Conservation (phyloP, 2,113 vertebrate genomes). For the Phodopus roborovskii region DNA sequence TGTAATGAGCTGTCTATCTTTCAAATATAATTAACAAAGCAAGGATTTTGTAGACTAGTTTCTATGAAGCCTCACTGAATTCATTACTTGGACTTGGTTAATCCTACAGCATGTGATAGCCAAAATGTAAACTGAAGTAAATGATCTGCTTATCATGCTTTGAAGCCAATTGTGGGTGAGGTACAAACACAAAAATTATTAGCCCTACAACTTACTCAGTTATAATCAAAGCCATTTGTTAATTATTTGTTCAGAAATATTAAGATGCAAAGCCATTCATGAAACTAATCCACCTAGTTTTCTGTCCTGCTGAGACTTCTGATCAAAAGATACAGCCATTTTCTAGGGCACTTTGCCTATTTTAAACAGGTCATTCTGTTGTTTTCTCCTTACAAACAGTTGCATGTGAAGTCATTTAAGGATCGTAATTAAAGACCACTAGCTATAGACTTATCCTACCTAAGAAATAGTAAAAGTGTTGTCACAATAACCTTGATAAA, state of each 20-base stretch:
- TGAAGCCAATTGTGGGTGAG: background rate
- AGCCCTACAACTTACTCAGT: background rate
- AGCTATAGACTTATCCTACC: background rate
- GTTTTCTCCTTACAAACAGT: background rate
- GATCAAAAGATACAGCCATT: background rate
- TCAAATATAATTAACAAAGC: background rate
- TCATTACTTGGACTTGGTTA: background rate
- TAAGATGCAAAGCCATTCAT: background rate
- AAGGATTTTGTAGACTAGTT: background rate
- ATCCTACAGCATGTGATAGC: background rate
- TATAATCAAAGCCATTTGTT: background rate
- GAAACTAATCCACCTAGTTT: background rate
- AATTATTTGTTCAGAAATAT: background rate
- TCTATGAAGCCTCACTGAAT: background rate
- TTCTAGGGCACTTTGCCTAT: background rate
- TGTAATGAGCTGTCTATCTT: background rate
- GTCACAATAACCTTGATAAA: background rate
- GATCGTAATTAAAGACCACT: rapidly evolving
- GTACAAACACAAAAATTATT: background rate
- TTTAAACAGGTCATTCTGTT: background rate
- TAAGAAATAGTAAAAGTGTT: background rate
- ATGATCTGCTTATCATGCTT: background rate
- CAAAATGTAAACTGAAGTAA: background rate
- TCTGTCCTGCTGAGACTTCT: background rate
- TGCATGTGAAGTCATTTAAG: background rate